Base-by-base conservation (phyloP, 2,888 invertebrate species). In the Stramonita haemastoma region DNA sequence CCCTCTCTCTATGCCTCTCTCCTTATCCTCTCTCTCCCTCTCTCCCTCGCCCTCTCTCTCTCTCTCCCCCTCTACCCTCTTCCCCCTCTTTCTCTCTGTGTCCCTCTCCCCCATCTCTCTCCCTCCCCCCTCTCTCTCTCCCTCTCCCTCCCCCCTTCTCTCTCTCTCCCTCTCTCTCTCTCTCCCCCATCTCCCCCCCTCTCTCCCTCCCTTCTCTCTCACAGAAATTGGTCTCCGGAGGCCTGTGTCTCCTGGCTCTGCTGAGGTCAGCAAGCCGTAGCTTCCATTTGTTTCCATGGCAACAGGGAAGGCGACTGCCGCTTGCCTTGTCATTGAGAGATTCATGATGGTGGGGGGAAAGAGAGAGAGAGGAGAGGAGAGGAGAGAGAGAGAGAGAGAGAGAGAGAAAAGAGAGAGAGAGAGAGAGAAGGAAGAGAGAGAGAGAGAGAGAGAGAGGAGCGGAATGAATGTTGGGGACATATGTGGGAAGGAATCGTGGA, bases 281-380 rank as follows among this genome's bases (percentile, higher is more conserved):
- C 60, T 66, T 86, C 86, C 86, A 86, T 86, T 60, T 86, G 86
- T 86, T 86, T 60, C 86, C 60, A 86, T 86, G 66, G 86, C 34
- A 86, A 86, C 86, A n/a, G 81, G 81, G 46, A 79, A 26, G 46
- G 81, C 22, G 46, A 83, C 79, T 79, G 46, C 77, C 32, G 81
- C 81, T 26, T 46, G 46, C 6, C 81, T 83, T 83, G 81, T 83
- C 81, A 83, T 83, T 83, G 81, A 83, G 46, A 46, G 81, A 83
- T 83, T 46, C 46, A 46, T 83, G 81, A 46, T 15, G 32, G 2
- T 5, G 73, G n/a, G 26, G n/a, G 73, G n/a, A 17, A 15, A 2
- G 34, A 34, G 17, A 79, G 79, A 17, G 32, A 17, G 15, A 17
- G 79, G 34, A 5, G 34, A 17, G 32, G 32, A 32, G 11, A 22